Percentiles rank a stretch among this genome's conserved stretches.
phyloP scores from a whole-genome alignment of 1,140 invertebrate genomes.

The Anoplophora glabripennis region DNA sequence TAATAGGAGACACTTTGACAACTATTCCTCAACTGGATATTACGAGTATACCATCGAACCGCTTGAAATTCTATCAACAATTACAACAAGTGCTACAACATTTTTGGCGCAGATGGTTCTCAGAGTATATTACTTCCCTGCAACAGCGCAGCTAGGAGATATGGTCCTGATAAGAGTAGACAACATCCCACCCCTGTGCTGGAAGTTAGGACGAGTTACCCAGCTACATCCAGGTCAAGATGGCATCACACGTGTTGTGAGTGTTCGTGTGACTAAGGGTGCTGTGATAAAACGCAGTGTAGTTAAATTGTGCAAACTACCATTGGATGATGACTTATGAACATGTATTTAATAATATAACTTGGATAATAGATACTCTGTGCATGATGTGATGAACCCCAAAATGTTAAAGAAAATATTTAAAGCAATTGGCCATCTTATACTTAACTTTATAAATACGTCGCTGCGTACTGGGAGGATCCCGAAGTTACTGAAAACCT shows the following conservation, averaged over 20 bases:
- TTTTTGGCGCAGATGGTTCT: constrained; percentile 25
- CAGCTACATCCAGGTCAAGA: constrained; percentile 43
- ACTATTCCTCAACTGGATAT: constrained; percentile 6
- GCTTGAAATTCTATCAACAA: no score
- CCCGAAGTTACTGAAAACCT: no score
- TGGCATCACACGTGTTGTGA: constrained; percentile 40
- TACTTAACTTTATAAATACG: no score
- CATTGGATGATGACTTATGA: not conserved
- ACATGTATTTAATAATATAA: no score
- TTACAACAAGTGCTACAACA: constrained; percentile 1
- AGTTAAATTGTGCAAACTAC: constrained; percentile 16
- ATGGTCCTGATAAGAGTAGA: constrained; percentile 18
- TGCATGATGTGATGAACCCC: no score
- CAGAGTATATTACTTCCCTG: constrained; percentile 25
- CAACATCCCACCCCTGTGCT: constrained; percentile 27
- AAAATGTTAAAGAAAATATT: no score
- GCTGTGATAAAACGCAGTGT: constrained; percentile 11
- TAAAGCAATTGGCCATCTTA: no score
- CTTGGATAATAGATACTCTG: no score
- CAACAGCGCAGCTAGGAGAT: constrained; percentile 7
- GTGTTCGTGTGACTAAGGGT: constrained; percentile 37
- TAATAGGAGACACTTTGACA: constrained; percentile 33
- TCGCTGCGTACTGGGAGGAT: no score
- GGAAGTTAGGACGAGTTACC: constrained; percentile 39
- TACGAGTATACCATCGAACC: not conserved